Evolutionary conservation across 2,797 vertebrate genomes (phyloP).

Genomic region (Austrolebias charrua): DNA sequence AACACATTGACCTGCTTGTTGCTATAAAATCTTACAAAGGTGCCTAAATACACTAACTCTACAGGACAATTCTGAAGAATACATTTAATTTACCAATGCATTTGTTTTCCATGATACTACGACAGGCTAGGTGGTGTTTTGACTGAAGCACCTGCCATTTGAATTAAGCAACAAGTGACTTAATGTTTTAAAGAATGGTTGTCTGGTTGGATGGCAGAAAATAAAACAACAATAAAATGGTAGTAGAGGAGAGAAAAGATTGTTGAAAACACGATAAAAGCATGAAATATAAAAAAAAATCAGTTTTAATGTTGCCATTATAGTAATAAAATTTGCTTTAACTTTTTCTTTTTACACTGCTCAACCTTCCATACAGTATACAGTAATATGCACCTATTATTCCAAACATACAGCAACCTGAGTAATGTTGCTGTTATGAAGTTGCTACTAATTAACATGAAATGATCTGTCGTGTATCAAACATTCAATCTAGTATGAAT

Average conservation of each 20-base stretch:
- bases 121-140: constrained; percentile 47
- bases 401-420: neutral
- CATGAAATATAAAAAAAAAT: constrained; percentile 7
- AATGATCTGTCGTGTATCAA: constrained; percentile 1
- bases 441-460: neutral
- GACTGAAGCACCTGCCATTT: constrained; percentile 46
- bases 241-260: constrained; percentile 18
- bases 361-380: neutral
- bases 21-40: neutral
- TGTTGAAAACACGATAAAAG: constrained; percentile 34
- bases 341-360: neutral
- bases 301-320: constrained; percentile 3
- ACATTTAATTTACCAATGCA: constrained; percentile 13
- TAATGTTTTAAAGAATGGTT: constrained; percentile 36
- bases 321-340: constrained; percentile 27
- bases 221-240: constrained; percentile 38
- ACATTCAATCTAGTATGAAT: constrained; percentile 2
- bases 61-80: neutral
- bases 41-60: too few species aligned
- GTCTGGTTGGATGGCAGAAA: constrained; percentile 43
- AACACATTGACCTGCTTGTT: neutral
- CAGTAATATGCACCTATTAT: neutral
- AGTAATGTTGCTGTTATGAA: constrained; percentile 3
- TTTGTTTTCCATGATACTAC: constrained; percentile 31
- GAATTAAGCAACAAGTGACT: constrained; percentile 44